These are phyloP conservation scores for Tipula lateralis DNA, from an alignment of 2,888 invertebrate genomes.

Conservation along the genomic window DNA sequence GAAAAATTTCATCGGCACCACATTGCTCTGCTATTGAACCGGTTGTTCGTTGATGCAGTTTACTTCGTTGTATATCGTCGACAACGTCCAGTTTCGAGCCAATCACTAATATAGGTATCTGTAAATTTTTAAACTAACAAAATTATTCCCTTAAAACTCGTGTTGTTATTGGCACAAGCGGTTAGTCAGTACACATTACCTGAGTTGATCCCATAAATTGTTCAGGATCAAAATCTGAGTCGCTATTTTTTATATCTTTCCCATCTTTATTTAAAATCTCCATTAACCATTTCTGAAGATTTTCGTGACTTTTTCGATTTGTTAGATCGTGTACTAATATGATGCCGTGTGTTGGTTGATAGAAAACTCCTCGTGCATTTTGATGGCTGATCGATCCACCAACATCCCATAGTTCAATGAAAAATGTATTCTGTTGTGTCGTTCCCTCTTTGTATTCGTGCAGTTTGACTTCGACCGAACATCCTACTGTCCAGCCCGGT, in stretches of 20 bases:
- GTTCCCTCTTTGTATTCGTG: constrained; percentile 95
- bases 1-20: constrained; percentile 87
- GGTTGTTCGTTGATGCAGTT: constrained; percentile 53
- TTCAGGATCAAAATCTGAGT: constrained; percentile 71
- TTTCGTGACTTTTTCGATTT: constrained; percentile 91
- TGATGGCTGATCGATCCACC: constrained; percentile 92
- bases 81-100: constrained; percentile 89
- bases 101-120: constrained; percentile 90
- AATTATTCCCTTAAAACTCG: not conserved
- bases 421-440: constrained; percentile 82
- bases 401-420: constrained; percentile 95
- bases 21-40: constrained; percentile 70
- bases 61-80: constrained; percentile 63
- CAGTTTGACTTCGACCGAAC: constrained; percentile 90
- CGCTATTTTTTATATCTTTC: constrained; percentile 44
- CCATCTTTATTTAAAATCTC: constrained; percentile 79
- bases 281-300: constrained; percentile 87
- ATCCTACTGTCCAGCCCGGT: constrained; percentile 95
- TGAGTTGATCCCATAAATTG: constrained; percentile 78
- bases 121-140: constrained; percentile 41
- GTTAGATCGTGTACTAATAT: constrained; percentile 96
- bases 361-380: constrained; percentile 90
- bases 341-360: constrained; percentile 90
- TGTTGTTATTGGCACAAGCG: not conserved
- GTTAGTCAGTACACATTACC: constrained; percentile 44